Base-by-base conservation (phyloP, 2,888 invertebrate genomes). In the Stenodera caucasica region DNA sequence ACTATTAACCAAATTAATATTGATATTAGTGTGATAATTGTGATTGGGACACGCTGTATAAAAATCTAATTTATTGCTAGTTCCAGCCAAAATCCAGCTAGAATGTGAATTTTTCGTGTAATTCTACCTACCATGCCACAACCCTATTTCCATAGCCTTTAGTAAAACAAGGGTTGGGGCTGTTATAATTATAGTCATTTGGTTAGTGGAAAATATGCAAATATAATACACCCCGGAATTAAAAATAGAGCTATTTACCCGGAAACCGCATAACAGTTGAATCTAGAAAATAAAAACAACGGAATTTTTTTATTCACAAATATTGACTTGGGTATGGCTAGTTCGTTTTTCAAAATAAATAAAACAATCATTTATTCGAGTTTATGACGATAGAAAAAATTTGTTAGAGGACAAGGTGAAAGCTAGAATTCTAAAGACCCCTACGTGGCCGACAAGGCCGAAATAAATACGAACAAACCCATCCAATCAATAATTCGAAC, bases 381-480 rank as follows among this genome's bases (percentile, higher is more conserved):
- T 26, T 5, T 26, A 26, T 26, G 26, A 4, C 5, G 26, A 26
- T 26, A 5, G 26, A 26, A 11, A 23, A 12, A 21, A 18, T 8
- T 45, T 45, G 23, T 23, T 9, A 23, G 6, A 12, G 21, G 12
- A 23, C 23, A 45, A 45, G 23, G 45, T 45, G 45, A 45, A 45
- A 45, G 45, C 21, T 21, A n/a, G 45, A 23, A 4, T 45, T 45
- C 7, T 23, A 45, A 45, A n/a, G 45, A 45, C n/a, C 45, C 45
- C 45, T 45, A 45, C 5, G 45, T 45, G 18, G 23, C 12, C 21
- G 45, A 45, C 45, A 45, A 45, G 45, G 45, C 45, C 45, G 11
- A 40, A n/a, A 14, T 35, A 2, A 35, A 35, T 37, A 37, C 6
- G 30, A 30, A 30, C 30, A 26, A 26, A 26, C 26, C 9, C 30